Evolutionary conservation across 2,113 vertebrate genomes (phyloP), one percentile per base, ranked within the genome.

Genomic region (Bos indicus): DNA sequence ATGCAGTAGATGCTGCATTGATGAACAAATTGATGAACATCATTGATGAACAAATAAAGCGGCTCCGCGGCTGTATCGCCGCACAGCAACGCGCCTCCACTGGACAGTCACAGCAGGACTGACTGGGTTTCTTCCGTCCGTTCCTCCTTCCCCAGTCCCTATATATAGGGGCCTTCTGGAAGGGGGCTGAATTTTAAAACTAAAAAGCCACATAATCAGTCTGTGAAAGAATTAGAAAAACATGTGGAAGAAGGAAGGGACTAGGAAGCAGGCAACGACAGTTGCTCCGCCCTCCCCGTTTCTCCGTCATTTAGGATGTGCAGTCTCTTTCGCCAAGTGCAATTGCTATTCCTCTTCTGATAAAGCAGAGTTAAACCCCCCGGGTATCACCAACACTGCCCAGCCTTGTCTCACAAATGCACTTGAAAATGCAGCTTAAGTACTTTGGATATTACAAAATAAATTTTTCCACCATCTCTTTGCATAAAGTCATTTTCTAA

Each of bases 1-100:
- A 89, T 54, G n/a, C 90, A 36, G 40, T 80, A 86, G 16, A 89
- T 84, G 86, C 78, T 93, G 40, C 95, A 84, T 85, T 93, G 54
- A 96, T 87, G 96, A 90, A 97, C 92, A 97, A 88, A 95, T 88
- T 40, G 40, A 40, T 40, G 40, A 40, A 40, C 40, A 40, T 40
- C 95, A 84, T 85, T 93, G 54, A 96, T 87, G 96, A 90, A 97
- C 92, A 97, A 88, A 95, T 88, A 83, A 95, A 91, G 85, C 21
- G 7, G 52, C 71, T 94, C 36, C 1, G 2, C 33, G 51, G 90
- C 15, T 30, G 62, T 93, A 30, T 25, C 59, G 30, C 46, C 48
- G 48, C 62, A 54, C 26, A 90, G 56, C 82, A 57, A 48, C 83
- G 67, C 1, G 21, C 56, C 95, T 78, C 81, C 48, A 71, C 43